These are phyloP conservation scores for Limenitis camilla DNA, from an alignment of 2,888 invertebrate species.

Conservation along the genomic window DNA sequence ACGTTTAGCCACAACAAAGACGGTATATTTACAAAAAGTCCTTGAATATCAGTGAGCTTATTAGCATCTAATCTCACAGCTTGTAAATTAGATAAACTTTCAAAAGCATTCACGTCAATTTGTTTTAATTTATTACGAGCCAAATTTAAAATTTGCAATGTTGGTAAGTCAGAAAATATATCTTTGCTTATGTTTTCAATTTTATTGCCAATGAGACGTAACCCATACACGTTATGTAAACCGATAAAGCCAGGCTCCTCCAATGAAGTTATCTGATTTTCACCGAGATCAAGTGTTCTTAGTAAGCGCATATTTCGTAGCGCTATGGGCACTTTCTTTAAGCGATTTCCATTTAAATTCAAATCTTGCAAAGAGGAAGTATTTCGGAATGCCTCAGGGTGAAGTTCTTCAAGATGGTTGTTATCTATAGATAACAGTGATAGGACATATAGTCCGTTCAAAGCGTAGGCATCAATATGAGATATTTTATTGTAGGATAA, in stretches of 20 bases:
- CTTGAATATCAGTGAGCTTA: constrained; percentile 85
- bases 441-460: constrained; percentile 91
- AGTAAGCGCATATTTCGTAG: constrained; percentile 89
- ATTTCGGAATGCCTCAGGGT: constrained; percentile 91
- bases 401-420: constrained; percentile 87
- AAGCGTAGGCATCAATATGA: constrained; percentile 87
- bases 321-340: constrained; percentile 86
- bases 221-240: constrained; percentile 88
- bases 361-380: constrained; percentile 93
- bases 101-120: constrained; percentile 87
- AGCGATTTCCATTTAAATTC: constrained; percentile 89
- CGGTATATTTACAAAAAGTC: constrained; percentile 87
- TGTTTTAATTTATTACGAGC: constrained; percentile 87
- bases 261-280: constrained; percentile 88
- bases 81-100: constrained; percentile 85
- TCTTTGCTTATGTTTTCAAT: constrained; percentile 86
- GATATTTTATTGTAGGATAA: constrained; percentile 90
- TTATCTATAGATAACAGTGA: constrained; percentile 89
- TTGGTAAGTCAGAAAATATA: constrained; percentile 85
- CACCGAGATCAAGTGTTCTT: constrained; percentile 91
- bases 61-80: constrained; percentile 92
- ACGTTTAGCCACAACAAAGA: constrained; percentile 92
- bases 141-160: constrained; percentile 89
- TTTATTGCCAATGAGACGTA: constrained; percentile 92
- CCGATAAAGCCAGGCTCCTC: constrained; percentile 89